phyloP scores from a whole-genome alignment of 2,888 invertebrate genomes.

The Caenorhabditis uteleia region DNA sequence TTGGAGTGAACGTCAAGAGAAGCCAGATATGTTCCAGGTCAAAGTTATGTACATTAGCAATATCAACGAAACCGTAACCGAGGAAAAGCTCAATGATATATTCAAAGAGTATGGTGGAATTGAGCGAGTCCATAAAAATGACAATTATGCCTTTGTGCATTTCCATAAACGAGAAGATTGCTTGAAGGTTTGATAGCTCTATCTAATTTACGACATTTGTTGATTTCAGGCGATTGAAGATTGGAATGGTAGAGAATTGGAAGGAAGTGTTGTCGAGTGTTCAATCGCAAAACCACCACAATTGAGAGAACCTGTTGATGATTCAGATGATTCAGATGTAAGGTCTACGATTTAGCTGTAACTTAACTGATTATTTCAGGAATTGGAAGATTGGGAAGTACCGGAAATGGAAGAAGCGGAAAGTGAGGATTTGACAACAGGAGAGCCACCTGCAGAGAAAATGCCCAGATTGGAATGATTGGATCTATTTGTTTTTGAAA shows the following conservation, averaged over 20 bases:
- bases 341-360: no score
- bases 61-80: conserved; percentile 93
- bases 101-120: conserved; percentile 94
- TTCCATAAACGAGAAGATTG: conserved; percentile 97
- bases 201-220: background rate
- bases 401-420: no score
- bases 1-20: conserved; percentile 99
- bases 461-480: no score
- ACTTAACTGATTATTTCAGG: no score
- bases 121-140: conserved; percentile 97
- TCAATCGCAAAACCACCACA: conserved; percentile 98
- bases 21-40: conserved; percentile 99
- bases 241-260: conserved; percentile 85
- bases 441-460: no score
- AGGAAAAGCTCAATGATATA: conserved; percentile 84
- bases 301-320: no score
- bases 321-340: no score
- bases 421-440: no score
- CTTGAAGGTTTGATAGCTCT: conserved; percentile 76
- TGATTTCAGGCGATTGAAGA: conserved; percentile 79
- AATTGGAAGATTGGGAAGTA: no score
- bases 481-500: no score
- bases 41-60: conserved; percentile 98
- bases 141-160: conserved; percentile 99
- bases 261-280: conserved; percentile 86